Evolutionary conservation across 2,113 vertebrate genomes (phyloP), one percentile per base, ranked within the genome.

Genomic region (Thunnus maccoyii): DNA sequence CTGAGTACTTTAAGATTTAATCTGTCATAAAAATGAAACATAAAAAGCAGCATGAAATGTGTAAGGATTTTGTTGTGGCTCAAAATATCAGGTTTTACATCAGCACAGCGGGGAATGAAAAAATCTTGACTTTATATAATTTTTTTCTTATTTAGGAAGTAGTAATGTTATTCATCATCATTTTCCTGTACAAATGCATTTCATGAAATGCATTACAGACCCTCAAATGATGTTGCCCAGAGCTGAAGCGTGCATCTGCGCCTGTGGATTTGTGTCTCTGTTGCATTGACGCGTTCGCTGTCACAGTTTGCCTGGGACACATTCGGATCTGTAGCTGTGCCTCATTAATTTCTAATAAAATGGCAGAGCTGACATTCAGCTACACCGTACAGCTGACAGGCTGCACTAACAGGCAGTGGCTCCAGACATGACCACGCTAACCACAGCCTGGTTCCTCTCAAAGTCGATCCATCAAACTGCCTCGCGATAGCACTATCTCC

Each of bases 291-390:
- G 36, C 36, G 9, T 41, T 83, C 16, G 32, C 85, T 70, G 84
- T 91, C 86, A 87, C 81, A 77, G 76, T 89, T 88, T 84, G 72
- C 79, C 79, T 0, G 63, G 67, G 83, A 86, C 82, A 74, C 69
- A 4, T 76, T 86, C 47, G 18, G 77, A 82, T 89, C 74, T 71
- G 64, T 54, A 54, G 74, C 83, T 67, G 14, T 48, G 90, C 87
- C 91, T 94, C 90, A 93, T 93, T 93, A 91, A 89, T 92, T 88
- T 76, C 87, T 87, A 88, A 92, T 91, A 89, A 87, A 93, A 93
- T 73, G 88, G 84, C 89, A 83, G 89, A 8, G 82, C 82, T 88
- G 88, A 90, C 90, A 89, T 85, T 87, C 80, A 52, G 89, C 83
- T 86, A 41, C 89, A 69, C 72, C 36, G 74, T 55, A 25, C 88